Percentiles rank a stretch among this genome's conserved stretches.
Evolutionary conservation across 1,140 invertebrate species (phyloP).

Genomic region (Atta texana): DNA sequence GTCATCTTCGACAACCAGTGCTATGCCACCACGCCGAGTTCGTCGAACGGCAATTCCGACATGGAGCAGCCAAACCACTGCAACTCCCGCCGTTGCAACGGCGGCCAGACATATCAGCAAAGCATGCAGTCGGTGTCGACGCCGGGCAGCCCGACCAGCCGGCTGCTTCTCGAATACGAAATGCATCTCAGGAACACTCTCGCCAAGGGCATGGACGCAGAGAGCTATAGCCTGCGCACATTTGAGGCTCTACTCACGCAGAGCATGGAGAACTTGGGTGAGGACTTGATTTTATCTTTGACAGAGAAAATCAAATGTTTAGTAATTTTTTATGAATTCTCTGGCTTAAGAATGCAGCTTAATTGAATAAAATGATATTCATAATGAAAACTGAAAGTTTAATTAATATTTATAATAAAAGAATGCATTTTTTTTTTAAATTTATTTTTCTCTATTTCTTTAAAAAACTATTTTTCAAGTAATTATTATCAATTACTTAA

Average conservation of each 20-base stretch:
- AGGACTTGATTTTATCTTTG: slow-evolving; percentile 69
- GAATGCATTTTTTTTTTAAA: slow-evolving; percentile 1
- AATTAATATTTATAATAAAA: slow-evolving; percentile 1
- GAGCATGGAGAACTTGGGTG: slow-evolving; percentile 98
- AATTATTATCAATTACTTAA: not conserved
- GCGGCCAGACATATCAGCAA: slow-evolving; percentile 85
- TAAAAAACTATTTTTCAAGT: not conserved
- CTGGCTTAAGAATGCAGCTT: not conserved
- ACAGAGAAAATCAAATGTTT: slow-evolving; percentile 84
- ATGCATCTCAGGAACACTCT: slow-evolving; percentile 97
- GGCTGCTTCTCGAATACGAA: slow-evolving; percentile 96
- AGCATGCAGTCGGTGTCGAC: slow-evolving; percentile 88
- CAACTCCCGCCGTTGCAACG: slow-evolving; percentile 87
- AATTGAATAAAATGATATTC: not conserved
- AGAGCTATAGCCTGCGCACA: slow-evolving; percentile 97
- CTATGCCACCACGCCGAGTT: slow-evolving; percentile 96
- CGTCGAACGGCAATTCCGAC: slow-evolving; percentile 95
- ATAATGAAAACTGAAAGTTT: not conserved
- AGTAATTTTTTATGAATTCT: not conserved
- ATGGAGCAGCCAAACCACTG: slow-evolving; percentile 91
- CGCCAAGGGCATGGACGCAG: slow-evolving; percentile 97
- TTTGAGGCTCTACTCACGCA: slow-evolving; percentile 97
- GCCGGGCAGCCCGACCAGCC: slow-evolving; percentile 94
- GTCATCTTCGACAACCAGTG: slow-evolving; percentile 97
- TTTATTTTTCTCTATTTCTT: not conserved